Evolutionary conservation across 2,888 invertebrate species (phyloP), one percentile per base, ranked within the genome.

Genomic region (Pecten maximus): DNA sequence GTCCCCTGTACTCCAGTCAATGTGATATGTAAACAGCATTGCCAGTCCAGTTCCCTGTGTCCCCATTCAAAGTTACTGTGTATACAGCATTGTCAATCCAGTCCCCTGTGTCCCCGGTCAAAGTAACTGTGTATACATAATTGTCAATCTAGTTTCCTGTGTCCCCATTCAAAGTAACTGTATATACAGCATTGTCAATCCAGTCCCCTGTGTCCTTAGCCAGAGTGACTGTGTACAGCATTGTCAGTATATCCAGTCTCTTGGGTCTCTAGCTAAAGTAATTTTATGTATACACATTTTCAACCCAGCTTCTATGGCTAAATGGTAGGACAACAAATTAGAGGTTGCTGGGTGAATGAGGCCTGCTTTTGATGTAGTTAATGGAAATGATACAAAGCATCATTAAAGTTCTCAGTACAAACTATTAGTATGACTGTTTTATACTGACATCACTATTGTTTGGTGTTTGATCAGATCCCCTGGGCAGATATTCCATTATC

Each of bases 401-500:
- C 2, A 48, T 12, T 16, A 48, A 48, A 16, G 10, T 4, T 10
- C 2, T 48, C 15, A 16, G 48, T 48, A 48, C 48, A 48, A 4
- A 48, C 10, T 48, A 48, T 48, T 48, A 3, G 54, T n/a, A 6
- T 23, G 12, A 23, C 19, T 54, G 23, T 23, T 6, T n/a, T 54
- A 54, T 19, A 23, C 19, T 54, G 54, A 54, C 50, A 54, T 23
- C n/a, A 50, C 16, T 44, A 40, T 50, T 48, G 23, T 35, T 60
- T 88, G 15, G 60, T 86, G 60, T 40, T 48, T 54, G 90, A 89
- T 40, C 89, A 92, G 92, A 90, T 90, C 16, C 50, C 89, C 19
- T 87, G 87, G 87, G 40, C n/a, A 40, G 92, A 92, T 23, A 74
- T 90, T 60, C 91, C 94, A 12, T 90, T 93, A 40, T 93, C 93